Conservation (phyloP, 1,140 invertebrate genomes). For the Papilio polyxenes region DNA sequence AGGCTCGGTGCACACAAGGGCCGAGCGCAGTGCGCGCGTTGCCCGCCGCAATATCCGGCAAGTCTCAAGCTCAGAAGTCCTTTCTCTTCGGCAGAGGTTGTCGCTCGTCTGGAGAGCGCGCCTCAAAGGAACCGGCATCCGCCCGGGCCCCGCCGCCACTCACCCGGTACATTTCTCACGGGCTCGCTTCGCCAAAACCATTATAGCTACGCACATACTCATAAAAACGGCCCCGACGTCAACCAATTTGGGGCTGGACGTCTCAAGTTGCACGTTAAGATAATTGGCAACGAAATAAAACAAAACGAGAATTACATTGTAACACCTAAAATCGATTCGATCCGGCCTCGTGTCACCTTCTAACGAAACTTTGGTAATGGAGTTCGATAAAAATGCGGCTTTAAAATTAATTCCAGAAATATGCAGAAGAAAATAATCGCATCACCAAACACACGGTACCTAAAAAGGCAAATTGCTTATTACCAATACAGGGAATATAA, state of each 20-base stretch:
- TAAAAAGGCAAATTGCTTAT: not conserved
- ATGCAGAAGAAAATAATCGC: not conserved
- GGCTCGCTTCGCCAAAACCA: constrained; percentile 76
- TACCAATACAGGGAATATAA: not conserved
- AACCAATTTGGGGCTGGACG: constrained; percentile 59
- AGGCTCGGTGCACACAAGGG: constrained; percentile 25
- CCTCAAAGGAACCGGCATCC: constrained; percentile 78
- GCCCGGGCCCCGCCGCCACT: constrained; percentile 70
- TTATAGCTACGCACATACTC: constrained; percentile 62
- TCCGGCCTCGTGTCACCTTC: not conserved
- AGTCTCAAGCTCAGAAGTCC: constrained; percentile 44
- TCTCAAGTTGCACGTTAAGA: constrained; percentile 52
- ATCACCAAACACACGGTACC: not conserved
- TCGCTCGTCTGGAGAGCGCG: constrained; percentile 69
- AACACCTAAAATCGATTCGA: constrained; percentile 40
- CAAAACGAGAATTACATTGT: constrained; percentile 42
- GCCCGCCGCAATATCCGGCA: constrained; percentile 48
- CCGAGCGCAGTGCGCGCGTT: constrained; percentile 19
- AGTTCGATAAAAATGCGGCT: not conserved
- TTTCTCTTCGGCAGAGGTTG: constrained; percentile 71
- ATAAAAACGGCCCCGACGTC: constrained; percentile 56
- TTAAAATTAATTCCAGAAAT: not conserved
- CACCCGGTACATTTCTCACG: constrained; percentile 80
- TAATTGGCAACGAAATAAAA: constrained; percentile 58
- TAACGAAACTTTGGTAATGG: not conserved